These are phyloP conservation scores for Drosophila borborema DNA, from an alignment of 2,888 invertebrate genomes.

Conservation along the genomic window DNA sequence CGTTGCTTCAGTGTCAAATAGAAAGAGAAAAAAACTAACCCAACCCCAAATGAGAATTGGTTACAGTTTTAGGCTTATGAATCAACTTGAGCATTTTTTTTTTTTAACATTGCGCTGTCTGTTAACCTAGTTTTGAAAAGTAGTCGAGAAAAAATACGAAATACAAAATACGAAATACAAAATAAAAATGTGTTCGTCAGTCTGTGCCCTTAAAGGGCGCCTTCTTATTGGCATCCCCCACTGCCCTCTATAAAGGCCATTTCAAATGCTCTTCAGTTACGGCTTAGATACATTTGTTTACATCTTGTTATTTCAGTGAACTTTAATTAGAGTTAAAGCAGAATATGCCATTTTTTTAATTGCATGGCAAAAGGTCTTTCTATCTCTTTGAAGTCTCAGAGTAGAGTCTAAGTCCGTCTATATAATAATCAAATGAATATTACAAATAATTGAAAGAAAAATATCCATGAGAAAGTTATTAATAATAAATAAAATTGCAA, in stretches of 20 bases:
- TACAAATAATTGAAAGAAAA: too few species aligned
- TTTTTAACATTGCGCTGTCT: constrained; percentile 48
- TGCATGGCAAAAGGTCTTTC: not conserved
- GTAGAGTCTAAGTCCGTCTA: not conserved
- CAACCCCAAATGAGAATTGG: constrained; percentile 55
- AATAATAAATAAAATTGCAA: too few species aligned
- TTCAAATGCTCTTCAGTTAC: constrained; percentile 37
- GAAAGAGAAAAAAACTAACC: not conserved
- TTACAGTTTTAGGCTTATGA: constrained; percentile 78
- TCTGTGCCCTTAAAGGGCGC: constrained; percentile 38
- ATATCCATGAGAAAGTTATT: too few species aligned
- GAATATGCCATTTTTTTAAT: constrained; percentile 34
- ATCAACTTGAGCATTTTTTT: constrained; percentile 60
- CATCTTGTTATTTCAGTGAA: not conserved
- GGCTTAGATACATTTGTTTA: constrained; percentile 48
- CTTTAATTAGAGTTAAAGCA: not conserved
- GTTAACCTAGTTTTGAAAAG: constrained; percentile 76
- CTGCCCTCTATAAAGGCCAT: constrained; percentile 21
- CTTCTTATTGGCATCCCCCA: constrained; percentile 29
- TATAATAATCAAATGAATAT: too few species aligned
- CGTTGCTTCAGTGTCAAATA: constrained; percentile 37
- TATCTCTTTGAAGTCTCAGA: not conserved
- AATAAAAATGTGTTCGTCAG: constrained; percentile 56
- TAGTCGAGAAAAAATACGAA: not conserved
- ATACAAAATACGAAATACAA: not conserved